Evolutionary conservation across 2,888 invertebrate genomes (phyloP).

Genomic region (Crocallis elinguaria): DNA sequence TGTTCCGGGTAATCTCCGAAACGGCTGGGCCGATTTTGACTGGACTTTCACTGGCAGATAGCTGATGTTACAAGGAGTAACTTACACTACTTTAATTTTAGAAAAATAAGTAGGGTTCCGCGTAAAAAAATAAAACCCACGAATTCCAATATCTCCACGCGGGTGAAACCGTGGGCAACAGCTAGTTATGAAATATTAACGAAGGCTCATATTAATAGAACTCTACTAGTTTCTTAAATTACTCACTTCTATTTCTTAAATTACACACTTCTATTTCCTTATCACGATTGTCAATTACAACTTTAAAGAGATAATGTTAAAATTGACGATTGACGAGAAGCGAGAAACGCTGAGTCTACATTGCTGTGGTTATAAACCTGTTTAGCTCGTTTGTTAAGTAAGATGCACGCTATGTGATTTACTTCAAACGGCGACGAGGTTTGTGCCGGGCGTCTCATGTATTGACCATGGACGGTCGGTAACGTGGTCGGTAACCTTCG

Average conservation of each 20-base stretch:
- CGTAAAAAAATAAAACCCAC: no score
- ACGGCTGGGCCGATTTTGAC: no score
- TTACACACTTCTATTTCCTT: background rate
- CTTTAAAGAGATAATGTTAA: background rate
- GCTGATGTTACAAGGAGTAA: no score
- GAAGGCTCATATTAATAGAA: no score
- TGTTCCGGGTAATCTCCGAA: no score
- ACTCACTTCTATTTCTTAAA: background rate
- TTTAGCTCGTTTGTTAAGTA: constrained; percentile 1
- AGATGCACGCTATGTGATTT: constrained; percentile 4
- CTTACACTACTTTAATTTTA: no score
- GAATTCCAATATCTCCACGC: no score
- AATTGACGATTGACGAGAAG: background rate
- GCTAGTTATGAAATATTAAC: no score
- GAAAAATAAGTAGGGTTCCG: no score
- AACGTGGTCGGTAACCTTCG: constrained; percentile 11
- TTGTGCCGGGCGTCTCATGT: constrained; percentile 6
- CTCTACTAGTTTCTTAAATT: no score
- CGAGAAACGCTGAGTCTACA: background rate
- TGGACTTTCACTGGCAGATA: no score
- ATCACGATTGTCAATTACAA: background rate
- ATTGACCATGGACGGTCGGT: constrained; percentile 12
- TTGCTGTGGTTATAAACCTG: constrained; percentile 4
- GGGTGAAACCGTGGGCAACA: no score
- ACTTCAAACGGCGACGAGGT: constrained; percentile 1